Evolutionary conservation across 2,797 vertebrate genomes (phyloP).

Genomic region (Loriculus beryllinus): DNA sequence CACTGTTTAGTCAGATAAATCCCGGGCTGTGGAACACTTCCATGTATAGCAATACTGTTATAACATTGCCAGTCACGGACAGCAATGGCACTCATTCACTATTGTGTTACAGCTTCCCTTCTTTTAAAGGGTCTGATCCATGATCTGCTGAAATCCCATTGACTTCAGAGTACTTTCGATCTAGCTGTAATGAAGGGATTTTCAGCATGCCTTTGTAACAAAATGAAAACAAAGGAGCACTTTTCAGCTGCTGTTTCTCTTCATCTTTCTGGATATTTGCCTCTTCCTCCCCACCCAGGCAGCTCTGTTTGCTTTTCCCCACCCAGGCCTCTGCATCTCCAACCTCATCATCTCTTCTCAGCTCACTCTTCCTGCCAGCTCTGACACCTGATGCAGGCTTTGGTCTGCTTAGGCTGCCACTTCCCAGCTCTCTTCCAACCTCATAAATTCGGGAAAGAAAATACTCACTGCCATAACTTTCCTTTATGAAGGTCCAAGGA

Average conservation of each 20-base stretch:
- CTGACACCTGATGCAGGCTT: constrained; percentile 26
- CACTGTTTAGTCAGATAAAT: constrained; percentile 60
- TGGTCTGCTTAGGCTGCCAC: neutral
- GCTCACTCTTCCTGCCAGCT: neutral
- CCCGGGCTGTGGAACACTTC: constrained; percentile 57
- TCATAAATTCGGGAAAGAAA: neutral
- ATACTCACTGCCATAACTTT: neutral
- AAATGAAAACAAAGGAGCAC: neutral
- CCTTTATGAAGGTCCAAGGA: neutral
- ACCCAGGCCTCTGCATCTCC: constrained; percentile 14
- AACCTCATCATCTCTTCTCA: neutral
- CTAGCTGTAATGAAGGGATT: neutral
- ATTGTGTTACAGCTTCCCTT: neutral
- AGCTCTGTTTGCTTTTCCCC: constrained; percentile 44
- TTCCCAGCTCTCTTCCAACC: neutral
- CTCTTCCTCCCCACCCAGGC: constrained; percentile 43
- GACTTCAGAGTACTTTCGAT: neutral
- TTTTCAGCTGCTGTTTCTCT: constrained; percentile 26
- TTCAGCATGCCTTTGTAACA: constrained; percentile 26
- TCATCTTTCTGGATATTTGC: constrained; percentile 35
- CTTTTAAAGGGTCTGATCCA: neutral
- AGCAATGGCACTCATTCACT: constrained; percentile 23
- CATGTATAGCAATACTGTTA: constrained; percentile 61
- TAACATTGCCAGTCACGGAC: neutral
- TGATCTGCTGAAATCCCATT: neutral